Conservation (phyloP, 1,140 invertebrate species). For the Solenopsis invicta region DNA sequence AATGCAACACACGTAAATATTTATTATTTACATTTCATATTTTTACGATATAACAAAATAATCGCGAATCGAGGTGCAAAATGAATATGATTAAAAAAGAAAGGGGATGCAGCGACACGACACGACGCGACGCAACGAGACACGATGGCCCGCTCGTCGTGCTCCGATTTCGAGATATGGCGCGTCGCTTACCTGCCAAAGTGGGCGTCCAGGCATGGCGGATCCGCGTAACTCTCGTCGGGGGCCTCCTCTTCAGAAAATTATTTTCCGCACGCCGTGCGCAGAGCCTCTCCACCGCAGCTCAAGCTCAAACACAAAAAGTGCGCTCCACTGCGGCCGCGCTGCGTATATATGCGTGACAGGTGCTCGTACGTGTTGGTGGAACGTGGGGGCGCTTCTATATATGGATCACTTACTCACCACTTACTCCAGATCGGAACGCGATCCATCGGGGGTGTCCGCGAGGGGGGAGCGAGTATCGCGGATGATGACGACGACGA, state of each 20-base stretch:
- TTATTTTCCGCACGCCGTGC: conserved; percentile 42
- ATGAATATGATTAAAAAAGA: not conserved
- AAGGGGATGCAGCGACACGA: not conserved
- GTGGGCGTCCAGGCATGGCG: conserved; percentile 84
- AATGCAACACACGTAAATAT: too few relatives aligned
- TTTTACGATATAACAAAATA: not conserved
- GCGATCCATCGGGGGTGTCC: not conserved
- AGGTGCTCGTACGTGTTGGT: conserved; percentile 80
- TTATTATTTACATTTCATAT: too few relatives aligned
- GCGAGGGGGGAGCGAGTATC: not conserved
- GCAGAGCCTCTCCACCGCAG: conserved; percentile 64
- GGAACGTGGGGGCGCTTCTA: conserved; percentile 79
- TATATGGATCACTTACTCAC: conserved; percentile 84
- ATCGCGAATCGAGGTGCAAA: not conserved
- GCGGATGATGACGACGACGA: not conserved
- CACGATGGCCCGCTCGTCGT: not conserved
- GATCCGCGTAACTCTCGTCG: conserved; percentile 32
- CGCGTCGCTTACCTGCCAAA: conserved; percentile 82
- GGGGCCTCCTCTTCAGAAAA: conserved; percentile 52
- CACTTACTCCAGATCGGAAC: conserved; percentile 58
- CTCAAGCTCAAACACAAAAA: conserved; percentile 83
- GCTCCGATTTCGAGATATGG: not conserved
- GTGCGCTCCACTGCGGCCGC: conserved; percentile 77
- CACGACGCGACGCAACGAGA: too few relatives aligned
- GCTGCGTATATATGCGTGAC: conserved; percentile 84